Conservation (phyloP, 2,113 vertebrate species). For the Psettodes erumei region DNA sequence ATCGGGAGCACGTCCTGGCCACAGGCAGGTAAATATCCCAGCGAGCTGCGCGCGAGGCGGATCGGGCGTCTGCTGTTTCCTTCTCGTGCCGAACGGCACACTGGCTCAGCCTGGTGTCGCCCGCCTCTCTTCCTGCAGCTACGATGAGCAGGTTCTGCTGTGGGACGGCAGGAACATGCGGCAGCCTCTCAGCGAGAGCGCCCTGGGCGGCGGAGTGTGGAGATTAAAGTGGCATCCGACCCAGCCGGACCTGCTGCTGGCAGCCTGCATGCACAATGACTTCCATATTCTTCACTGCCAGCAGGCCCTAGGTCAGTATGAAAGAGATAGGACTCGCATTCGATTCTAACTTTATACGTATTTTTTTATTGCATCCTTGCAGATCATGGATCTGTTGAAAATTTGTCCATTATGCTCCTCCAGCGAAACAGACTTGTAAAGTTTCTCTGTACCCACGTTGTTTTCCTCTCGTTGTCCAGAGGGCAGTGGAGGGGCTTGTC, state of each 20-base stretch:
- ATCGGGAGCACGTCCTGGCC: constrained; percentile 89
- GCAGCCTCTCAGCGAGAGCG: constrained; percentile 85
- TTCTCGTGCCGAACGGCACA: too few relatives aligned
- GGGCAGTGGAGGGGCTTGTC: constrained; percentile 76
- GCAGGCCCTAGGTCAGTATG: constrained; percentile 78
- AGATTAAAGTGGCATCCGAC: constrained; percentile 94
- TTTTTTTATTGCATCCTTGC: too few relatives aligned
- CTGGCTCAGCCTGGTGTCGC: neutral
- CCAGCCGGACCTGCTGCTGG: constrained; percentile 86
- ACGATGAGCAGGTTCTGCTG: constrained; percentile 91
- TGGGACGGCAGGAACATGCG: constrained; percentile 93
- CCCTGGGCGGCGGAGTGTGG: constrained; percentile 91
- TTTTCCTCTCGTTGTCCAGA: constrained; percentile 68
- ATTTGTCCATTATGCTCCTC: neutral
- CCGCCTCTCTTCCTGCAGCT: constrained; percentile 79
- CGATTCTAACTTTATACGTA: neutral
- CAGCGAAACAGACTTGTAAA: neutral
- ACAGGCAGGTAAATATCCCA: constrained; percentile 89
- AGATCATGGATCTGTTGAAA: too few relatives aligned
- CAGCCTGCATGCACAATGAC: constrained; percentile 93
- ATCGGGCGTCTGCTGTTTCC: neutral
- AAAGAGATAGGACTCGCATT: neutral
- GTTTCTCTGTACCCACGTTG: neutral
- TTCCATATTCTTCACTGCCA: constrained; percentile 91
- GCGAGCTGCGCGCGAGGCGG: too few relatives aligned